Base-by-base conservation (phyloP, 2,888 invertebrate genomes). In the Psylliodes chrysocephalus region DNA sequence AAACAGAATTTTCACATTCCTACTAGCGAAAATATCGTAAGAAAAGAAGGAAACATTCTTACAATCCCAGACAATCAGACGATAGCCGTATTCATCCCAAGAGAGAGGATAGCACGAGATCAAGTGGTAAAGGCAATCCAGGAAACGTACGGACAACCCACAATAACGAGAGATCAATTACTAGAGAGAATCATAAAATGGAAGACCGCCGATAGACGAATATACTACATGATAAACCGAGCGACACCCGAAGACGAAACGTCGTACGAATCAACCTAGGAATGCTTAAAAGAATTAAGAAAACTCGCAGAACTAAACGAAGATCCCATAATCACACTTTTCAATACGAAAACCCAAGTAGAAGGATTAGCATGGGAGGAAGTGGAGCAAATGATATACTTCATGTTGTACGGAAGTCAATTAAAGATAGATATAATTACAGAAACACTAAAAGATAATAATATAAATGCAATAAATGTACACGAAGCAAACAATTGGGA, bases 291-390 rank as follows among this genome's bases (percentile, higher is more conserved):
- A 17, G n/a, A 47, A 4, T 28, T 57, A 17, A 57, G 22, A 33
- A 17, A 8, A 10, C 15, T 12, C 7, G 49, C 52, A n/a, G 63
- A 63, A 6, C 22, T 18, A 42, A 63, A 56, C 30, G 4, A 44
- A 1, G 56, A 52, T 7, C 44, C 33, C 7, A 22, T 14, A 18
- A 14, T 57, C 22, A 55, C 63, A 1, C 25, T 63, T 15, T 49
- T 56, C 5, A 42, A 46, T 18, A 12, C 25, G 30, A 30, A 28
- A 49, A 22, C 38, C 7, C 25, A 42, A 33, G 38, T 63, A 42
- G 44, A 56, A 33, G 46, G 49, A 25, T 28, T 63, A 18, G 12
- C 14, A 1, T 63, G 56, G 62, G 55, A 55, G 25, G 49, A 52
- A 51, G 30, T 63, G 10, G 14, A 14, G 42, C 19, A 18, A 15